Base-by-base conservation (phyloP, 1,140 invertebrate genomes). In the Mizuhopecten yessoensis region DNA sequence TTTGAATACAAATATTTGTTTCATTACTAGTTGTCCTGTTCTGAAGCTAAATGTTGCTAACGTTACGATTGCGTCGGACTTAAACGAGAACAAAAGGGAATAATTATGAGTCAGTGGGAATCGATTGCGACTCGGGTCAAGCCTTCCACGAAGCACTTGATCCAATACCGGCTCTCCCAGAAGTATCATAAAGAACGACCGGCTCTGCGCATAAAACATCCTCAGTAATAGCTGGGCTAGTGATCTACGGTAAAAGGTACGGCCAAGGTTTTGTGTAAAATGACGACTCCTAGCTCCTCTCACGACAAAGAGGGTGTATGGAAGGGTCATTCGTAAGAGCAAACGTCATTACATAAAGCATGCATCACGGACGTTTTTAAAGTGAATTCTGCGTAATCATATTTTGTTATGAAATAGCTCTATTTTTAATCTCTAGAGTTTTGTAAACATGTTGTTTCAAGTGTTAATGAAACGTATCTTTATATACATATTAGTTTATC, bases 1-100 rank as follows among this genome's bases (percentile, higher is more conserved):
- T 75, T 75, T 75, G 57, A 75, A 75, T 75, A 75, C n/a, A 75
- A 75, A 75, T 75, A 75, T 75, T 75, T 75, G 23, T 75, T 75
- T 29, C 57, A 75, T 75, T 75, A 29, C 57, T 29, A n/a, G 57
- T 75, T 75, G 29, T 75, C 57, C 17, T 75, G 57, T 75, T 29
- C 57, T 75, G 17, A 75, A 75, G 1, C n/a, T n/a, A 13, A 29
- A 75, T 75, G 57, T 75, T 75, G 29, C 57, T 29, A n/a, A 75
- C 57, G 57, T 75, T 75, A 75, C 23, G 57, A 75, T 75, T 75
- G 57, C 57, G 23, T 75, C n/a, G 57, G 57, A 75, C 57, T 75
- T 29, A 75, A 29, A 75, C 57, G n/a, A 75, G 57, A 75, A 75
- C 57, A 75, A 75, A 75, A 75, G 57, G 57, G 57, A 75, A 75